Evolutionary conservation across 1,140 invertebrate species (phyloP), one percentile per base, ranked within the genome.

Genomic region (Drosophila miranda): DNA sequence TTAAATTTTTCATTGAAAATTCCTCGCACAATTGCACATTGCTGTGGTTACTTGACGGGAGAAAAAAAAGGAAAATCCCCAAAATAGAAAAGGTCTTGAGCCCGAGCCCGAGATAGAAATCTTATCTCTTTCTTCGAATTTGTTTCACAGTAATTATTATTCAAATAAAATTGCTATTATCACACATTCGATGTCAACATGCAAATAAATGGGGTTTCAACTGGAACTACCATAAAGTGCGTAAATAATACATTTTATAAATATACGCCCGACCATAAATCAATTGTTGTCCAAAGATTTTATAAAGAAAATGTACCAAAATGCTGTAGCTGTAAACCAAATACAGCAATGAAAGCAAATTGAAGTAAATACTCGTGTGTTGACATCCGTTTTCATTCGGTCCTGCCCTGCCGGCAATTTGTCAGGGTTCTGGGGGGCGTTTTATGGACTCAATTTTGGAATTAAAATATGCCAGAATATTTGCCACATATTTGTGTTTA

Each of bases 1-100:
- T 60, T 58, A 63, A 75, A 67, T 68, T 61, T 72, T 84, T 84
- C 75, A 84, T 75, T 83, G 72, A 67, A 84, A 75, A 83, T 83
- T 84, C 66, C 50, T 58, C 6, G 42, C 75, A 71, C 75, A 82
- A 67, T 56, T 75, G 50, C 60, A 75, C 59, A 78, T 59, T 49
- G 55, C 43, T 44, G 49, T 41, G 44, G 48, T 71, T 50, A 14
- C 42, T 53, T 16, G 41, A 44, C 28, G 14, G 21, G 21, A 6
- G 42, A 38, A 64, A 41, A 7, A 52, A 38, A 66, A 41, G 9
- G 34, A 16, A 34, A 46, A 5, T 14, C 23, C 42, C 6, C 4
- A 30, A 62, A 67, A 42, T 42, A 46, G 16, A 68, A 56, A 19
- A 49, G 23, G 23, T 48, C 23, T 26, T 23, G 6, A 48, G 9